Base-by-base conservation (phyloP, 1,140 invertebrate species). In the Octopus sinensis region DNA sequence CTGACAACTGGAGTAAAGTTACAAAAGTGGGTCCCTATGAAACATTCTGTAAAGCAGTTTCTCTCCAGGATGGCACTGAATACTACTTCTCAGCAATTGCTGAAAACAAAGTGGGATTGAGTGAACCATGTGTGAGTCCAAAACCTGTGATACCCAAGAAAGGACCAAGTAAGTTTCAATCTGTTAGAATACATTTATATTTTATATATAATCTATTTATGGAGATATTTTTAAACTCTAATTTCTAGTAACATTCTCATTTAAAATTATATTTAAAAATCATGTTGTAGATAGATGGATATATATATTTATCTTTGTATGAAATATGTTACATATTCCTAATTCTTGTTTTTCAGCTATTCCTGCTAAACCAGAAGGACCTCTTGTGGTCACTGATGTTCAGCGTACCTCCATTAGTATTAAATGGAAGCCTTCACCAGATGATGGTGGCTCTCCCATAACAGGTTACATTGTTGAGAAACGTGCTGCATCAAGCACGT, bases 401-500 rank as follows among this genome's bases (percentile, higher is more conserved):
- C 76, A 77, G 43, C 76, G 76, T 51, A 53, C 30, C 4, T 77
- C 76, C 7, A 77, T 77, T 51, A 77, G 76, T 17, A 77, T 77
- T 13, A 51, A 77, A 77, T 77, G 76, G 76, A 51, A 77, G 52
- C n/a, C 76, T 9, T 77, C 76, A 6, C 17, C 30, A 17, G 97
- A 99, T 90, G 95, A 99, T 91, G 98, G 98, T 85, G 98, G 98
- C 81, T 95, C 96, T 84, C 96, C 97, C 80, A 95, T 99, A 76
- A 97, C 95, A 71, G 96, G 95, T 53, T 98, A 99, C 91, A 93
- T 98, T 53, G 93, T 98, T 78, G 97, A 98, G 92, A 95, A 96
- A 86, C 93, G 94, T 76, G 96, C 97, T 87, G 94, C 93, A 85
- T 95, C 95, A 68, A 92, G 93, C 54, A 94, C 95, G 85, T 93